Conservation (phyloP, 2,888 invertebrate genomes). For the Tubulanus polymorphus region DNA sequence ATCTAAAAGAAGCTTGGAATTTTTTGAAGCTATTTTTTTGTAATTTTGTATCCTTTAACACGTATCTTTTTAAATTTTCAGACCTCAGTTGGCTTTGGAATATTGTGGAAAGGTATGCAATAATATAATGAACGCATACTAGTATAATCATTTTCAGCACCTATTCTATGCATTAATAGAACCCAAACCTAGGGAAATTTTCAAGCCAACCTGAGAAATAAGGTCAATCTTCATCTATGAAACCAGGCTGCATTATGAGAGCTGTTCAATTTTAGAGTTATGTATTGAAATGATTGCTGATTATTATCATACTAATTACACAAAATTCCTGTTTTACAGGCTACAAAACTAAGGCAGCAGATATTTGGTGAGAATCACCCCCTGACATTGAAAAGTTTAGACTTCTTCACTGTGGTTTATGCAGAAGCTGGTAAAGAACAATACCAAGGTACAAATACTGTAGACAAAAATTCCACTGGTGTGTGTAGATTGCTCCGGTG, state of each 20-base stretch:
- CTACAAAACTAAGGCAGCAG: slow-evolving; percentile 41
- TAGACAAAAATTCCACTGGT: too few species aligned
- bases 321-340: slow-evolving; percentile 21
- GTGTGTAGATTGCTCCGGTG: too few species aligned
- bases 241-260: neutral
- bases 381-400: slow-evolving; percentile 36
- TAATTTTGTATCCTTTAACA: too few species aligned
- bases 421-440: slow-evolving; percentile 45
- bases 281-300: neutral
- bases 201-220: too few species aligned
- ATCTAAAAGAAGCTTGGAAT: neutral
- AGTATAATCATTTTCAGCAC: too few species aligned
- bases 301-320: neutral
- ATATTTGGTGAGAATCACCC: slow-evolving; percentile 38
- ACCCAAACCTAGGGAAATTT: too few species aligned
- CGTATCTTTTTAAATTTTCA: slow-evolving; percentile 25
- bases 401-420: slow-evolving; percentile 44
- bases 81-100: slow-evolving; percentile 39
- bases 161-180: too few species aligned
- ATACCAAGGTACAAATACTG: slow-evolving; percentile 31
- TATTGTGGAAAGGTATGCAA: slow-evolving; percentile 27
- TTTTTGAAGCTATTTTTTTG: neutral
- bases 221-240: too few species aligned
- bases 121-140: too few species aligned
- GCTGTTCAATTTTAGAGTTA: too few species aligned